A percentile compares a stretch with the other conserved stretches of the same genome.
These are phyloP conservation scores for Chrysina gloriosa DNA, from an alignment of 2,888 invertebrate genomes.

Conservation along the genomic window DNA sequence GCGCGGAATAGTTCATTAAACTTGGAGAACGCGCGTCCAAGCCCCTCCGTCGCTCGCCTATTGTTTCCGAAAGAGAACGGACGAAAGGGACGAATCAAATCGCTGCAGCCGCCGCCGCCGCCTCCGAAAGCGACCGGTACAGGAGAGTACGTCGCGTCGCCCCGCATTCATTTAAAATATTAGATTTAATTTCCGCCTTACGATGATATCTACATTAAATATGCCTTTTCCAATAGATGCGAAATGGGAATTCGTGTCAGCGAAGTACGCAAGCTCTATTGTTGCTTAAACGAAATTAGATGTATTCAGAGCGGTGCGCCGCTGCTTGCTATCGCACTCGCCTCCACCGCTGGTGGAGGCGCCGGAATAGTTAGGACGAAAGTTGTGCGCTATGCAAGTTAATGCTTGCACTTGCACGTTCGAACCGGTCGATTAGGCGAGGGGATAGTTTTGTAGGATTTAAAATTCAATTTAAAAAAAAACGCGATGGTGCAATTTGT, in stretches of 20 bases:
- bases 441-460: no score
- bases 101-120: not conserved
- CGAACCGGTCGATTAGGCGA: no score
- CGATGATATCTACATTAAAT: constrained; percentile 37
- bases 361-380: not conserved
- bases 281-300: constrained; percentile 34
- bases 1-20: constrained; percentile 43
- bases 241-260: constrained; percentile 34
- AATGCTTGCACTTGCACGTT: constrained; percentile 6
- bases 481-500: no score
- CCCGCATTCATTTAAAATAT: constrained; percentile 46
- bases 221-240: constrained; percentile 33
- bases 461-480: no score
- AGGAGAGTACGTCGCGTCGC: not conserved
- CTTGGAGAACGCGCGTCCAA: not conserved
- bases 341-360: not conserved
- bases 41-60: not conserved
- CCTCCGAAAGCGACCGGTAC: not conserved
- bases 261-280: constrained; percentile 13
- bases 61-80: not conserved
- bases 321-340: not conserved
- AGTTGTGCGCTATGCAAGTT: not conserved
- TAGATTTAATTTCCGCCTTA: constrained; percentile 47
- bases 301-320: constrained; percentile 10
- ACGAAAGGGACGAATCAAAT: constrained; percentile 35